Evolutionary conservation across 2,888 invertebrate genomes (phyloP), one percentile per base, ranked within the genome.

Genomic region (Sarcophaga subvicina): DNA sequence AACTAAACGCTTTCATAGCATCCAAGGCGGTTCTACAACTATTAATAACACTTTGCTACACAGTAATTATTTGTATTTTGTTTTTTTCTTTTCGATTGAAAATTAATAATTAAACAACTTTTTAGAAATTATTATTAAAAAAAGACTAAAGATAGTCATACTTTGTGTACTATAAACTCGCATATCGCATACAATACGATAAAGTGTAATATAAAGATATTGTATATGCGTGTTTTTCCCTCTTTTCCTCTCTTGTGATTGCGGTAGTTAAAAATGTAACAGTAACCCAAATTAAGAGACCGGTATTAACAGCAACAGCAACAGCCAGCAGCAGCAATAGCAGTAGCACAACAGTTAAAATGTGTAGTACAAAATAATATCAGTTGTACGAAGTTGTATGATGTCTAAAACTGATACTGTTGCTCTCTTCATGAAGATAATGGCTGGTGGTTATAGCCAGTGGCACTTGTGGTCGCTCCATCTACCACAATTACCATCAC

Each of bases 231-330:
- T 66, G 37, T n/a, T 25, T 37, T 12, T 14, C 12, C 5, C 54
- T 54, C 54, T 17, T 14, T 54, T 14, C 10, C 54, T 54, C 54
- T 54, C 17, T 17, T 79, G 47, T 76, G 14, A 60, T 69, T 81
- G 75, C 83, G 63, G 67, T 67, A 81, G 78, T 86, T 87, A 76
- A 82, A 87, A 87, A 80, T 87, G 88, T 88, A 85, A 87, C 87
- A 88, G 85, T 88, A 87, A 88, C 88, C 88, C 87, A 88, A 85
- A 88, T 88, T 72, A 67, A 85, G 75, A 75, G 73, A 86, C 86
- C 83, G 83, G 84, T 83, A 80, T 75, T 77, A 37, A 37, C 37
- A 37, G 37, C 37, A 37, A 37, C 37, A 37, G 37, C 37, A 37
- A 37, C 37, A 37, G 8, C 37, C 10, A 37, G 37, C 37, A 37